Evolutionary conservation across 2,113 vertebrate genomes (phyloP), one percentile per base, ranked within the genome.

Genomic region (Etheostoma spectabile): DNA sequence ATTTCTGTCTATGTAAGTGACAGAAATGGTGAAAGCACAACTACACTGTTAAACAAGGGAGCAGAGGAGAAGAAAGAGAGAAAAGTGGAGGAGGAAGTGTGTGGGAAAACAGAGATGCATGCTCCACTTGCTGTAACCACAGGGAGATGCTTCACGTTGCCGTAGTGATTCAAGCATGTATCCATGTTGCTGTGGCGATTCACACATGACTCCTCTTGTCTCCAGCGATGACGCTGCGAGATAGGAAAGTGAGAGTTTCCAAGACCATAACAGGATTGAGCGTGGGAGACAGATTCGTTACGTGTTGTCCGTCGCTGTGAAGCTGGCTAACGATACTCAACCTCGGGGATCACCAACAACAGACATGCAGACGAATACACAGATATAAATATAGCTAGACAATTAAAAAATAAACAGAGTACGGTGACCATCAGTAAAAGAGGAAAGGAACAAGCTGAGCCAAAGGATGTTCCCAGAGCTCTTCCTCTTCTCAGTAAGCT

Each of bases 91-190:
- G 45, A 89, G 82, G 74, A 87, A 80, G 74, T 78, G 87, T 86
- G 88, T 84, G 86, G 88, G 86, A 86, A 85, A 85, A 38, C 51
- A 70, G 83, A 83, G 85, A 79, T 21, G 82, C 83, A 67, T 1
- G 79, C 77, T 88, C 74, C 12, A 2, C 75, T 61, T 84, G 71
- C 83, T 79, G 83, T 86, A 84, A 89, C 92, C 88, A 83, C 76
- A 46, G 59, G 80, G 74, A 89, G 84, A 91, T 79, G 92, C 91
- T 92, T 81, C 72, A 56, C 12, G 89, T 92, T 92, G 86, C 91
- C 52, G 66, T 91, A 84, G 91, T 56, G 86, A 93, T 68, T 80
- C 83, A 77, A 92, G 86, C 55, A 24, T 82, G 86, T 66, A 55
- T 89, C 86, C 59, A 79, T 22, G 86, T 91, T 85, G 81, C 90